Evolutionary conservation across 2,797 vertebrate genomes (phyloP).

Genomic region (Bradypodion pumilum): DNA sequence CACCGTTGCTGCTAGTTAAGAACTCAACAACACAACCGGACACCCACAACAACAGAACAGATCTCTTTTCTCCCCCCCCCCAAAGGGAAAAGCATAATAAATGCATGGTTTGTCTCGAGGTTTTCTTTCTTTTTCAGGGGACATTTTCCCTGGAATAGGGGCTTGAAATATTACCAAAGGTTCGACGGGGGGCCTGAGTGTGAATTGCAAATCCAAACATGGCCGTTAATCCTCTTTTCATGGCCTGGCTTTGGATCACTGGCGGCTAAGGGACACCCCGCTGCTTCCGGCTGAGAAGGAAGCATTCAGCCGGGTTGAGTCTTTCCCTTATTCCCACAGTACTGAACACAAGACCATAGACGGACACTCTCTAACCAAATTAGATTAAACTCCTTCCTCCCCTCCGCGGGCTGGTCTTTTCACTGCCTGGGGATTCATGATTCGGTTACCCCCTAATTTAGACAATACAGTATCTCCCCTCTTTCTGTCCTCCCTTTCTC

Average conservation of each 20-base stretch:
- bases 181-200: conserved; percentile 92
- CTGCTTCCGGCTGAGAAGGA: conserved; percentile 93
- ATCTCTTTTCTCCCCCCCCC: too few relatives aligned
- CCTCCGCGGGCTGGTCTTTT: conserved; percentile 91
- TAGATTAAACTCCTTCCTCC: conserved; percentile 96
- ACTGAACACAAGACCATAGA: conserved; percentile 83
- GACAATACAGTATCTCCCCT: conserved; percentile 71
- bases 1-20: conserved; percentile 43
- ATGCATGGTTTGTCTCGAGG: neutral
- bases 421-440: conserved; percentile 84
- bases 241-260: conserved; percentile 89
- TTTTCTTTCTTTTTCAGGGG: conserved; percentile 44
- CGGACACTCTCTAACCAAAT: conserved; percentile 94
- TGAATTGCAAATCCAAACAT: conserved; percentile 96
- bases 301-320: conserved; percentile 88
- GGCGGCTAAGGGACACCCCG: conserved; percentile 90
- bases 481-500: neutral
- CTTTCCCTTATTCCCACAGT: conserved; percentile 98
- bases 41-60: conserved; percentile 14
- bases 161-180: conserved; percentile 91
- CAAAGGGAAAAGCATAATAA: too few relatives aligned
- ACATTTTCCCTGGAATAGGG: conserved; percentile 76
- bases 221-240: conserved; percentile 97
- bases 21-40: conserved; percentile 44
- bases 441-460: conserved; percentile 70